Conservation (phyloP, 2,113 vertebrate genomes). For the Bothrops jararaca region DNA sequence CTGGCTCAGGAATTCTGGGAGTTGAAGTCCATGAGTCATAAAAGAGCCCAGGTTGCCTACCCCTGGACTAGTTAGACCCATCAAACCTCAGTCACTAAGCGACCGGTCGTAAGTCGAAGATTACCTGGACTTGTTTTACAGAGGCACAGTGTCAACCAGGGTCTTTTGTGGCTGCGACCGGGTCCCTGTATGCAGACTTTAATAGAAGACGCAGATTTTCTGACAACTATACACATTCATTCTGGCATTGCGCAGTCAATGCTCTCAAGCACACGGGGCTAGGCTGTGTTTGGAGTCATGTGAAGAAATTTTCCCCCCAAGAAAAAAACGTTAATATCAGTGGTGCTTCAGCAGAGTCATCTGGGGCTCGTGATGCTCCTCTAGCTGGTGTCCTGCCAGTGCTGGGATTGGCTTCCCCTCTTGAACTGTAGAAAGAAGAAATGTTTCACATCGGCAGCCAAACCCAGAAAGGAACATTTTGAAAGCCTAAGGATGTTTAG, state of each 20-base stretch:
- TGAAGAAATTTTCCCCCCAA: not conserved
- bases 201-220: not conserved
- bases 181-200: not conserved
- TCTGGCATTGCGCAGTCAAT: not conserved
- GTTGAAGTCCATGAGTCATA: no score
- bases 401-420: not conserved
- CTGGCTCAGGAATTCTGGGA: no score
- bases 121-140: not conserved
- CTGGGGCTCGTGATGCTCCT: not conserved
- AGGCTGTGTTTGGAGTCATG: not conserved
- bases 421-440: not conserved
- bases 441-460: not conserved
- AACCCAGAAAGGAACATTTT: not conserved
- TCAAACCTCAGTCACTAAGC: no score
- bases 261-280: not conserved
- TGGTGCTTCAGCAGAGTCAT: not conserved
- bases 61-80: no score
- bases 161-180: not conserved
- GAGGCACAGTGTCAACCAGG: not conserved
- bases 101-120: no score
- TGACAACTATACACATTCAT: not conserved
- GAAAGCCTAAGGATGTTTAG: not conserved
- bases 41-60: no score
- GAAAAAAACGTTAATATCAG: not conserved
- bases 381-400: not conserved